Evolutionary conservation across 2,113 vertebrate species (phyloP).

Genomic region (Egretta garzetta): DNA sequence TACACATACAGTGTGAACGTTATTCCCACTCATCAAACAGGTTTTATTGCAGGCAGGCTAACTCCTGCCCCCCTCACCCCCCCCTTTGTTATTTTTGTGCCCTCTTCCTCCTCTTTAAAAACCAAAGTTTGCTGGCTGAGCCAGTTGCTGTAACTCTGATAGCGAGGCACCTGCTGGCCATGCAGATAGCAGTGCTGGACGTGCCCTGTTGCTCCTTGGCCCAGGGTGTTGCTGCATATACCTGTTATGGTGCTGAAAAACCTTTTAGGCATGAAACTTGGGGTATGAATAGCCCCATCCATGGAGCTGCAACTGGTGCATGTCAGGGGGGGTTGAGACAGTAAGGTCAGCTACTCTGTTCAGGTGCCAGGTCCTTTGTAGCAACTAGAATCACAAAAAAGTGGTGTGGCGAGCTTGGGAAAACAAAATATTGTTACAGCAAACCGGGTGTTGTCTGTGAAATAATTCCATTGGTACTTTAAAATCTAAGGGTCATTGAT

Average conservation of each 20-base stretch:
- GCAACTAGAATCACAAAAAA: background rate
- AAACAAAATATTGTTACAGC: background rate
- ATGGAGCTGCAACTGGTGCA: rapidly evolving
- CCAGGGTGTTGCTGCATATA: rapidly evolving
- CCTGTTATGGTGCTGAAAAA: rapidly evolving
- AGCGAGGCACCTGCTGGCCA: rapidly evolving
- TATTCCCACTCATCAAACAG: background rate
- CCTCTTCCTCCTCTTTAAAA: background rate
- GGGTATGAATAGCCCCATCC: rapidly evolving
- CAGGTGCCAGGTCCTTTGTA: rapidly evolving
- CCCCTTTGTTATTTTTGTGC: background rate
- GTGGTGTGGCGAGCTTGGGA: background rate
- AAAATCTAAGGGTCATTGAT: background rate
- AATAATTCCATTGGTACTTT: background rate
- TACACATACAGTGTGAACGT: rapidly evolving
- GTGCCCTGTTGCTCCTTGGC: background rate
- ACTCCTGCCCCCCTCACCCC: rapidly evolving
- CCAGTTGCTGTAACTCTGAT: too few species aligned
- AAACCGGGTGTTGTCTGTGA: background rate
- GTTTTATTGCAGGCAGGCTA: background rate
- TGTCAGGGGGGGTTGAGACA: rapidly evolving
- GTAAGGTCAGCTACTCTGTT: background rate
- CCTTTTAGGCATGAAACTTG: background rate
- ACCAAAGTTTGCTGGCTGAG: background rate
- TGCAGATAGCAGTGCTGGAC: background rate